These are phyloP conservation scores for Carassius auratus DNA, from an alignment of 2,113 vertebrate species.

Conservation along the genomic window DNA sequence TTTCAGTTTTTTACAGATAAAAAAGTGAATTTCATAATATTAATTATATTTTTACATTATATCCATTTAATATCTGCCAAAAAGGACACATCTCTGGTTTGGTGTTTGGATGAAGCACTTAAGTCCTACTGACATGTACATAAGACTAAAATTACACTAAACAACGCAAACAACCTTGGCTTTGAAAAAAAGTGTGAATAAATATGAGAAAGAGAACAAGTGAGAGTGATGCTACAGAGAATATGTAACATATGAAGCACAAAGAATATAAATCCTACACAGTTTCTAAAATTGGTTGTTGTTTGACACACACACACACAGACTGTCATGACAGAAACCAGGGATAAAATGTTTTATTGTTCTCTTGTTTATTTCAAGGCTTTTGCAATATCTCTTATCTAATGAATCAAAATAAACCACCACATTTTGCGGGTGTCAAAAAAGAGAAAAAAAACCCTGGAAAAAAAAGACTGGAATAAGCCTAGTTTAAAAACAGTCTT, in stretches of 20 bases:
- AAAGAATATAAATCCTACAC: conserved; percentile 5
- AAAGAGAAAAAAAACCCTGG: neutral
- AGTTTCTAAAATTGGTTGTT: neutral
- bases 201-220: neutral
- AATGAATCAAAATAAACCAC: conserved; percentile 3
- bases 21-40: neutral
- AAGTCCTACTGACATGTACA: neutral
- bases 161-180: neutral
- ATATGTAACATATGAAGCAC: neutral
- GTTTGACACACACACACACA: conserved; percentile 1
- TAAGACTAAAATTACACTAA: neutral
- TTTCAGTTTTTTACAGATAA: neutral
- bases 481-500: conserved; percentile 13
- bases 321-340: neutral
- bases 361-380: neutral
- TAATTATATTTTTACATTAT: neutral
- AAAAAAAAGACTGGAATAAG: neutral
- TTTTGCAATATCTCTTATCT: conserved; percentile 6
- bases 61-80: neutral
- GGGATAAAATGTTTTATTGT: neutral
- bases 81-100: neutral
- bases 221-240: neutral
- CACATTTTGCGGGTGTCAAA: neutral
- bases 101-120: neutral
- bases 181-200: neutral